Evolutionary conservation across 2,888 invertebrate species (phyloP).

Genomic region (Agrochola lychnidis): DNA sequence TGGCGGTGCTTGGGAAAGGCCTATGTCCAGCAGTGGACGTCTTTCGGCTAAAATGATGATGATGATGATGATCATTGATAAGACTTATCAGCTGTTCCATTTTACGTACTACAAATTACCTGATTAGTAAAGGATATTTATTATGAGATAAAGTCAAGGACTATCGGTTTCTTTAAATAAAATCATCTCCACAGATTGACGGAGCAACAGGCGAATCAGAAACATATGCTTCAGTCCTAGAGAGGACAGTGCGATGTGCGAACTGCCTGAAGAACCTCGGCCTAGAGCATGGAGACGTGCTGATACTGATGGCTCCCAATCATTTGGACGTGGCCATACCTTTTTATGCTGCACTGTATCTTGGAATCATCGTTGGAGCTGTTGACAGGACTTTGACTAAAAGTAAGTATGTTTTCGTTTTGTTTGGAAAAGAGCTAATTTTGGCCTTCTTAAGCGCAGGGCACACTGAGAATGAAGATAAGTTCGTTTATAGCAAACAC

Average conservation of each 20-base stretch:
- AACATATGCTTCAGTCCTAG: constrained; percentile 80
- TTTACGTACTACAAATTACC: background rate
- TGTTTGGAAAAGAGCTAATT: background rate
- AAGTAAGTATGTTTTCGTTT: constrained; percentile 50
- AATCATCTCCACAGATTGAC: constrained; percentile 77
- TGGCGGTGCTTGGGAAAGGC: no score
- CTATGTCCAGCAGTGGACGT: no score
- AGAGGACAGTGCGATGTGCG: constrained; percentile 83
- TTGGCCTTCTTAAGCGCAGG: no score
- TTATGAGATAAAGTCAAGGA: background rate
- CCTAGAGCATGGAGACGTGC: constrained; percentile 82
- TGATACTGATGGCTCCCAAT: constrained; percentile 86
- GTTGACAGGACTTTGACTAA: constrained; percentile 77
- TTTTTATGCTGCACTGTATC: constrained; percentile 85
- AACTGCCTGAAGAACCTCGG: constrained; percentile 80
- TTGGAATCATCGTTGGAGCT: constrained; percentile 80
- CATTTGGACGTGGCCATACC: constrained; percentile 86
- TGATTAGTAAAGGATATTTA: background rate
- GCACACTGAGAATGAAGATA: no score
- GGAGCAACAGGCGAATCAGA: constrained; percentile 83
- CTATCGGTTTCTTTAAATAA: background rate
- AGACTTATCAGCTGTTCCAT: background rate
- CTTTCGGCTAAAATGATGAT: no score
- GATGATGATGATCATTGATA: no score
- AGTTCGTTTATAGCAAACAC: no score